Percentiles rank a stretch among this genome's conserved stretches.
Conservation (phyloP, 2,888 invertebrate genomes). For the Dicycla oo region DNA sequence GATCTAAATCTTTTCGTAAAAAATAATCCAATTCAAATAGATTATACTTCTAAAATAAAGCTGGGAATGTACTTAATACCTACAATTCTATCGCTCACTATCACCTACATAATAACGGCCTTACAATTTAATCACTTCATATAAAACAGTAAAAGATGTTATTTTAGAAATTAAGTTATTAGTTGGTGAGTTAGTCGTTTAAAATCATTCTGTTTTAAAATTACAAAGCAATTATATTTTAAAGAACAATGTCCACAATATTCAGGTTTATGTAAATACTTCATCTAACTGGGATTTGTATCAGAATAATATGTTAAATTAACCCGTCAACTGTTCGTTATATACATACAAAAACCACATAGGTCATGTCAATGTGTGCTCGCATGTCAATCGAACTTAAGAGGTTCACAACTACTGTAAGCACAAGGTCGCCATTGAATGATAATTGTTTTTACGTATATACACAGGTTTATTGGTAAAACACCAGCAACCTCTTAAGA, state of each 20-base stretch:
- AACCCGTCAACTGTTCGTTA: no score
- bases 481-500: no score
- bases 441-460: no score
- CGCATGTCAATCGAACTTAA: no score
- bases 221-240: background rate
- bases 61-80: conserved; percentile 52
- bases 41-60: conserved; percentile 23
- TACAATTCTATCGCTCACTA: conserved; percentile 24
- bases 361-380: no score
- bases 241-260: background rate
- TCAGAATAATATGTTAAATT: no score
- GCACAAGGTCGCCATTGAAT: no score
- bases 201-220: background rate
- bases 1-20: conserved; percentile 35
- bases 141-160: background rate
- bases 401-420: no score
- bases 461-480: no score
- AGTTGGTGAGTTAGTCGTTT: background rate
- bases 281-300: background rate
- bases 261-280: background rate
- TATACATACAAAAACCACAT: no score
- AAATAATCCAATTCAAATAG: conserved; percentile 35
- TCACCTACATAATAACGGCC: conserved; percentile 33
- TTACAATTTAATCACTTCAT: conserved; percentile 38
- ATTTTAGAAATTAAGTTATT: background rate